A percentile compares a stretch with the other conserved stretches of the same genome.
Conservation (phyloP, 2,888 invertebrate genomes). For the Eupithecia abbreviata region DNA sequence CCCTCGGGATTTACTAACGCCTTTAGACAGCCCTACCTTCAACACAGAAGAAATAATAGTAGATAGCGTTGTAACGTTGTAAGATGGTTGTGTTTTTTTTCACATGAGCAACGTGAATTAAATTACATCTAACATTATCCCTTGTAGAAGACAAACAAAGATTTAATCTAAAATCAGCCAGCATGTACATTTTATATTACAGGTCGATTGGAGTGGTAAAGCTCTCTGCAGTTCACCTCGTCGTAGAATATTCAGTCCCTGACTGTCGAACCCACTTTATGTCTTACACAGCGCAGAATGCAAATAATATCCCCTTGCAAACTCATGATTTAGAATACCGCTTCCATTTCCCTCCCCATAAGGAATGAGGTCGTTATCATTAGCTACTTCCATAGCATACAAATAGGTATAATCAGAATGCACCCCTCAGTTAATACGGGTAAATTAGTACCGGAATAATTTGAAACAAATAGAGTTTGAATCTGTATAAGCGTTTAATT, state of each 20-base stretch:
- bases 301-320: constrained; percentile 42
- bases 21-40: constrained; percentile 61
- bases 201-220: constrained; percentile 5
- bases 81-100: not conserved
- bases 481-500: constrained; percentile 15
- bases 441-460: constrained; percentile 28
- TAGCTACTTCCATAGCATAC: constrained; percentile 43
- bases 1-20: constrained; percentile 72
- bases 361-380: constrained; percentile 40
- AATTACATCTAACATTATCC: not conserved
- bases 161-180: not conserved
- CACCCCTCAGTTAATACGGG: constrained; percentile 40
- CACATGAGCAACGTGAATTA: not conserved
- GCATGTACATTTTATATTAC: not conserved
- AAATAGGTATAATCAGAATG: constrained; percentile 43
- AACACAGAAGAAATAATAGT: constrained; percentile 17
- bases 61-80: not conserved
- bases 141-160: not conserved
- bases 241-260: constrained; percentile 70
- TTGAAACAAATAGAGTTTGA: constrained; percentile 20
- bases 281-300: constrained; percentile 45
- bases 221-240: constrained; percentile 53
- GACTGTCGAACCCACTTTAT: constrained; percentile 59
- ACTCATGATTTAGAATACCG: constrained; percentile 42
- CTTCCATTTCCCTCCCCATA: constrained; percentile 31